Conservation (phyloP, 2,113 vertebrate species). For the Blennius ocellaris region DNA sequence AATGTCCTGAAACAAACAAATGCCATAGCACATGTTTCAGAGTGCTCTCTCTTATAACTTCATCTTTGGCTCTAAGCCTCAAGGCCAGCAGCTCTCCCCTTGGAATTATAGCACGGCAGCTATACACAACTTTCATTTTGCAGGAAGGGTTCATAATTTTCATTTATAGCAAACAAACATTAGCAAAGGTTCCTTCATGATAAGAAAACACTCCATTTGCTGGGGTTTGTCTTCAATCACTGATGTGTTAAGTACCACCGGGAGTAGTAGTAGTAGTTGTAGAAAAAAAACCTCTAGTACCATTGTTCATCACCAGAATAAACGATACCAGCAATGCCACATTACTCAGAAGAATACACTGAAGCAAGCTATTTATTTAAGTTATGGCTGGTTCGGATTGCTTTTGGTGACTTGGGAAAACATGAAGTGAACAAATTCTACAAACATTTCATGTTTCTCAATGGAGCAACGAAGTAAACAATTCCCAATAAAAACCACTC, state of each 20-base stretch:
- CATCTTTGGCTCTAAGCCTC: neutral
- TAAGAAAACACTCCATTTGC: neutral
- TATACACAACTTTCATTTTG: no score
- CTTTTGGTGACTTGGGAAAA: neutral
- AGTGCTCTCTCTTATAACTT: neutral
- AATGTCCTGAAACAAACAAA: neutral
- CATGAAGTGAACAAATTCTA: neutral
- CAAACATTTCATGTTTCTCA: neutral
- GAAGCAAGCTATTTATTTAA: neutral
- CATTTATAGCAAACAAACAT: neutral
- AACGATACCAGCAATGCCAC: neutral
- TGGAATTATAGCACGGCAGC: neutral
- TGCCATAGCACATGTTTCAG: neutral
- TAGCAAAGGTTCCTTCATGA: neutral
- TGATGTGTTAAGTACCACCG: neutral
- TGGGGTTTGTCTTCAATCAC: neutral
- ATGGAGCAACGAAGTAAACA: neutral
- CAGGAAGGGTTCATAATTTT: neutral
- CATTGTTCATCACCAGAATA: neutral
- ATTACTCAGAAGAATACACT: no score
- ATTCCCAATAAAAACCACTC: slow-evolving; percentile 7
- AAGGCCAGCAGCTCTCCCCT: neutral
- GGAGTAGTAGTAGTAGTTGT: neutral
- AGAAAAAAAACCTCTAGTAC: no score
- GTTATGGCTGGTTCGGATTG: neutral